These are phyloP conservation scores for Tauraco erythrolophus DNA, from an alignment of 2,113 vertebrate species.

Conservation along the genomic window DNA sequence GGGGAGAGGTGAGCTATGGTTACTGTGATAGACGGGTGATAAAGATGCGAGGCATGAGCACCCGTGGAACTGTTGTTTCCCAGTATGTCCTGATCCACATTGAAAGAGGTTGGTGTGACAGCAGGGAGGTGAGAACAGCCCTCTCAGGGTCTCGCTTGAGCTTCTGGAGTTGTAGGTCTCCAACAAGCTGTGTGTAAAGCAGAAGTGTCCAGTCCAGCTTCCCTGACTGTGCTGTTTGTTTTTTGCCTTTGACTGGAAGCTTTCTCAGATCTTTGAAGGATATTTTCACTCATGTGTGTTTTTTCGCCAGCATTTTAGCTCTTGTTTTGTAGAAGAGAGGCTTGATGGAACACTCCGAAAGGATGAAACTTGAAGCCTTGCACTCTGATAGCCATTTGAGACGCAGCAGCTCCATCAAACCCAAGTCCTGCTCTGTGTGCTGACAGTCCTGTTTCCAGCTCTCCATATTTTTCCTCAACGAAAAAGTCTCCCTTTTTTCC, in stretches of 20 bases:
- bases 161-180: neutral
- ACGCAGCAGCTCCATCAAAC: neutral
- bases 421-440: neutral
- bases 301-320: neutral
- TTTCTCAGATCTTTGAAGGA: neutral
- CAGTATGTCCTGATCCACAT: neutral
- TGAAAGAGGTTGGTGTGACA: neutral
- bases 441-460: neutral
- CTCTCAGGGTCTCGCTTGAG: rapidly evolving
- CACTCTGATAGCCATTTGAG: neutral
- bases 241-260: neutral
- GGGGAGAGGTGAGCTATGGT: neutral
- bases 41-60: neutral
- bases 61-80: neutral
- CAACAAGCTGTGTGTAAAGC: neutral
- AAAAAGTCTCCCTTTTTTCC: neutral
- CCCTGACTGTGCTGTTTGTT: neutral
- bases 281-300: neutral
- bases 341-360: neutral
- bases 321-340: neutral
- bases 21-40: neutral
- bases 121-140: neutral
- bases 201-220: neutral
- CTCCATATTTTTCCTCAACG: neutral
- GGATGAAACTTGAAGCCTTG: neutral